Evolutionary conservation across 2,888 invertebrate genomes (phyloP).

Genomic region (Gastrophysa polygoni): DNA sequence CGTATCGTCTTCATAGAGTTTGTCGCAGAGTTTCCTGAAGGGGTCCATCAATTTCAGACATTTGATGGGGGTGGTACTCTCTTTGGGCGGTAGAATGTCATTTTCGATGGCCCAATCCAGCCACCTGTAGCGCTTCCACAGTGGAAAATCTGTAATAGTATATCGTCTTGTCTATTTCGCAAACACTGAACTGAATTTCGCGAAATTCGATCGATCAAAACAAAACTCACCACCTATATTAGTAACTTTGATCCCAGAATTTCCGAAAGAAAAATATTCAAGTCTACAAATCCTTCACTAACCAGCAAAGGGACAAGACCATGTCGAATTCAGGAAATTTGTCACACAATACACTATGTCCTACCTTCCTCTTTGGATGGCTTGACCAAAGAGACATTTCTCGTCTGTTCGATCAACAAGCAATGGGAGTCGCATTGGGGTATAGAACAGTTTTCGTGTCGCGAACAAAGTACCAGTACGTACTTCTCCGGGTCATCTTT

Average conservation of each 20-base stretch:
- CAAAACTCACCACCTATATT: no score
- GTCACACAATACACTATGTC: no score
- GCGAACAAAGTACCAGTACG: neutral
- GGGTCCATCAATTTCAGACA: slow-evolving; percentile 49
- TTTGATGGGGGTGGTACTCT: slow-evolving; percentile 40
- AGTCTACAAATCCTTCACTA: no score
- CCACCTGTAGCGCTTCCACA: slow-evolving; percentile 60
- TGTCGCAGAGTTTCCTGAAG: slow-evolving; percentile 35
- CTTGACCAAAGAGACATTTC: slow-evolving; percentile 54
- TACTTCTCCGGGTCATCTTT: neutral
- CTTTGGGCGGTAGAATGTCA: slow-evolving; percentile 47
- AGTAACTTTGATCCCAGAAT: no score
- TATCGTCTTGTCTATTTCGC: no score
- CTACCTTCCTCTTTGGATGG: slow-evolving; percentile 39
- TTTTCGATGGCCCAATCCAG: slow-evolving; percentile 57
- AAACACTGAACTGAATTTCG: no score
- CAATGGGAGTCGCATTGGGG: neutral
- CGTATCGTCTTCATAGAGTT: neutral
- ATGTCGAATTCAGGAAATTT: no score
- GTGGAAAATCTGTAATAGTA: slow-evolving; percentile 51
- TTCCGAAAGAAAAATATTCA: no score
- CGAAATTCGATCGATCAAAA: no score
- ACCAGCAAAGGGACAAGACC: no score
- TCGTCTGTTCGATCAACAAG: slow-evolving; percentile 48
- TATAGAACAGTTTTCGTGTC: neutral